phyloP scores from a whole-genome alignment of 2,113 vertebrate species.

The Loxodonta africana region DNA sequence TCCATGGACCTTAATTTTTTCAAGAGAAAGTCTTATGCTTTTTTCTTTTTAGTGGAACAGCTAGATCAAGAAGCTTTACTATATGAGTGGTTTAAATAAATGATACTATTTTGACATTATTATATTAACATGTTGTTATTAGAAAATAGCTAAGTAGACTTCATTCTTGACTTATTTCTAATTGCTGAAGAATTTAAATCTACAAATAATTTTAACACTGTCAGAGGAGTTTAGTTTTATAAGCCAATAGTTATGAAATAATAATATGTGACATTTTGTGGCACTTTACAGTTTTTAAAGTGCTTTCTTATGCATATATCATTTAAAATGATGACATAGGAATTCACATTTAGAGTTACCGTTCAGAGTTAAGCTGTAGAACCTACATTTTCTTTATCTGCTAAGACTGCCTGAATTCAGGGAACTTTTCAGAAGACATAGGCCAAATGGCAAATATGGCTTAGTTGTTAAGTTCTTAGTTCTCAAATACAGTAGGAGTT shows the following conservation, averaged over 20 bases:
- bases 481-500: too few relatives aligned
- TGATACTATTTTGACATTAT: neutral
- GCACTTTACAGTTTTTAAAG: constrained; percentile 10
- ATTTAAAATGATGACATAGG: constrained; percentile 14
- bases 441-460: neutral
- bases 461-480: constrained; percentile 11
- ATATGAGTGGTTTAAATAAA: neutral
- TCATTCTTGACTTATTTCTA: neutral
- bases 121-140: constrained; percentile 6
- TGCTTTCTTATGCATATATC: constrained; percentile 22
- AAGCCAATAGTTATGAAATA: constrained; percentile 27
- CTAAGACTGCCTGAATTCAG: constrained; percentile 4
- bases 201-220: neutral
- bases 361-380: neutral
- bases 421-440: neutral
- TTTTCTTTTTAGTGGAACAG: constrained; percentile 41
- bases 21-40: constrained; percentile 20
- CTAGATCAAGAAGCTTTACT: constrained; percentile 25
- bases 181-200: constrained; percentile 27
- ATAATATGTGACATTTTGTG: neutral
- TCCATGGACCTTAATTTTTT: neutral
- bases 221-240: constrained; percentile 16
- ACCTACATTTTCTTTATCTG: neutral
- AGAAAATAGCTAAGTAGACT: neutral
- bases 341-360: constrained; percentile 42